Evolutionary conservation across 2,888 invertebrate genomes (phyloP), one percentile per base, ranked within the genome.

Genomic region (Melanophora roralis): DNA sequence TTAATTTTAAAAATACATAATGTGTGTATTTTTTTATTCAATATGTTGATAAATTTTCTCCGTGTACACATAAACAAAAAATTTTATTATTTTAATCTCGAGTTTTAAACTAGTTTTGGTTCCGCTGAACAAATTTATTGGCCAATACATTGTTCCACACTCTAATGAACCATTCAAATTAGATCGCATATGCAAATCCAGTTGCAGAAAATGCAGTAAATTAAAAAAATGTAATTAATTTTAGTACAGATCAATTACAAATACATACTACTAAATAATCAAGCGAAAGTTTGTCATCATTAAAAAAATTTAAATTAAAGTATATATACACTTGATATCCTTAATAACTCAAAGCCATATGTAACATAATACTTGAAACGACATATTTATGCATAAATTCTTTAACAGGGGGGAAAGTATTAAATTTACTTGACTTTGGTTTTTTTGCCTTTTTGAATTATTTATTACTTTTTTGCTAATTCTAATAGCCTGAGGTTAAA

Each of bases 221-320:
- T n/a, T n/a, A 16, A 27, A 16, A 49, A 47, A 47, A 65, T 12
- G 36, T 49, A 80, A 80, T 77, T 77, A 73, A 51, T 59, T 64
- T 65, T 38, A 80, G 49, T 49, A 64, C 32, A 27, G 72, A 80
- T 76, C 57, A 72, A 79, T 79, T 79, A 75, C 60, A 51, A 51
- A 65, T 36, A 65, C 36, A 77, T 55, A 43, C 47, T 57, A 62
- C 71, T 53, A 60, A 60, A 71, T 67, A 72, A 76, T 72, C 79
- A 75, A 81, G 62, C 72, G 75, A 82, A 81, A 82, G 75, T 78
- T 81, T 72, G 71, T 72, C 77, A 78, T 78, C 77, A 72, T 75
- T 68, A 72, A 77, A 79, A 8, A 64, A 40, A 16, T 45, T 45
- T 51, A 21, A n/a, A 43, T 36, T 21, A 12, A 27, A 32, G n/a